phyloP scores from a whole-genome alignment of 2,113 vertebrate genomes.

The Centropus bengalensis region DNA sequence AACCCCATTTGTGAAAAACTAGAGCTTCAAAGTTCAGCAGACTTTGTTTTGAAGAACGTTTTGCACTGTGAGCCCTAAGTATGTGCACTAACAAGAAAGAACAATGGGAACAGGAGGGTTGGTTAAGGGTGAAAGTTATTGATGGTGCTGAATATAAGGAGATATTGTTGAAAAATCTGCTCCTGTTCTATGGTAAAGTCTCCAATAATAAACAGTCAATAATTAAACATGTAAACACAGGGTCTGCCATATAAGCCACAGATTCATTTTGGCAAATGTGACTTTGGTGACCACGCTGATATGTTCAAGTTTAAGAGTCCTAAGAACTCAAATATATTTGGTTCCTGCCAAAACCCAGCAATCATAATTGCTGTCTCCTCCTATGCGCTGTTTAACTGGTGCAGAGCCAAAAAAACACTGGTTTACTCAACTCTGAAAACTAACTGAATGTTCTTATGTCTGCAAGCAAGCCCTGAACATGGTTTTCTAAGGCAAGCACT shows the following conservation, averaged over 20 bases:
- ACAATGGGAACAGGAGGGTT: background rate
- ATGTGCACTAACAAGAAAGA: background rate
- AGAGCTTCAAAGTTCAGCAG: background rate
- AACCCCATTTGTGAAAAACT: background rate
- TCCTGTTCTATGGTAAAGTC: background rate
- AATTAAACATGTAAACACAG: background rate
- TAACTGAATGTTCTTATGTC: background rate
- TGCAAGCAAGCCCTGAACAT: background rate
- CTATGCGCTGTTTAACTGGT: background rate
- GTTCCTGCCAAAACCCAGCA: background rate
- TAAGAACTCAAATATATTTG: background rate
- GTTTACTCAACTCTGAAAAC: background rate
- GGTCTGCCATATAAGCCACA: background rate
- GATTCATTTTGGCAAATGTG: background rate
- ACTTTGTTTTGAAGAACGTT: background rate
- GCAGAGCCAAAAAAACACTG: background rate
- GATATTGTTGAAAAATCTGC: background rate
- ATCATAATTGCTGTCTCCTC: background rate
- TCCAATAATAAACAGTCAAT: background rate
- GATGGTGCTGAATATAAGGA: background rate
- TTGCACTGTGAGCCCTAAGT: background rate
- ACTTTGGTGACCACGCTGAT: background rate
- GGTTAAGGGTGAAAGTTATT: background rate
- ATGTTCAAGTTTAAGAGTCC: background rate
- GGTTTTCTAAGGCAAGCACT: background rate